Conservation (phyloP, 2,797 vertebrate genomes). For the Falco berigora region DNA sequence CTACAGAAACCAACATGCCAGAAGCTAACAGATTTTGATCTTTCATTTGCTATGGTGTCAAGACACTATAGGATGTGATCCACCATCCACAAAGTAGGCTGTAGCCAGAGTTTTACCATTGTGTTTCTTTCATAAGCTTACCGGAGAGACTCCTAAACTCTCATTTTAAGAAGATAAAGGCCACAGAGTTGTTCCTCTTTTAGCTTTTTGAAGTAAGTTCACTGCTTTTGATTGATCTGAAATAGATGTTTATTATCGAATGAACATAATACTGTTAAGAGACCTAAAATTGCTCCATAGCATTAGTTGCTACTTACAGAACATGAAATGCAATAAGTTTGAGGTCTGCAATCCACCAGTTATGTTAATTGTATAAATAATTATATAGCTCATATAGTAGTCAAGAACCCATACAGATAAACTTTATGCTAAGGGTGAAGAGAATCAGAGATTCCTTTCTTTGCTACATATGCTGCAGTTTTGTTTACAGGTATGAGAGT, state of each 20-base stretch:
- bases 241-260: not conserved
- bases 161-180: not conserved
- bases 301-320: not conserved
- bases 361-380: not conserved
- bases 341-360: not conserved
- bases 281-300: not conserved
- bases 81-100: not conserved
- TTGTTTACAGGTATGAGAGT: not conserved
- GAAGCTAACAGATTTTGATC: not conserved
- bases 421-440: not conserved
- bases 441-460: not conserved
- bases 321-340: not conserved
- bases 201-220: not conserved
- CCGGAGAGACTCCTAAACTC: not conserved
- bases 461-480: not conserved
- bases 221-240: not conserved
- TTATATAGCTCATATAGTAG: not conserved
- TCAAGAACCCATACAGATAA: not conserved
- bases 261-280: not conserved
- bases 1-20: not conserved
- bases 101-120: not conserved
- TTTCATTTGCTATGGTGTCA: not conserved
- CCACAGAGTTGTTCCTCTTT: not conserved
- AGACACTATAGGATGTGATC: not conserved
- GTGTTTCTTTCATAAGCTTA: not conserved